phyloP scores from a whole-genome alignment of 2,113 vertebrate species.

The Apeltes quadracus region DNA sequence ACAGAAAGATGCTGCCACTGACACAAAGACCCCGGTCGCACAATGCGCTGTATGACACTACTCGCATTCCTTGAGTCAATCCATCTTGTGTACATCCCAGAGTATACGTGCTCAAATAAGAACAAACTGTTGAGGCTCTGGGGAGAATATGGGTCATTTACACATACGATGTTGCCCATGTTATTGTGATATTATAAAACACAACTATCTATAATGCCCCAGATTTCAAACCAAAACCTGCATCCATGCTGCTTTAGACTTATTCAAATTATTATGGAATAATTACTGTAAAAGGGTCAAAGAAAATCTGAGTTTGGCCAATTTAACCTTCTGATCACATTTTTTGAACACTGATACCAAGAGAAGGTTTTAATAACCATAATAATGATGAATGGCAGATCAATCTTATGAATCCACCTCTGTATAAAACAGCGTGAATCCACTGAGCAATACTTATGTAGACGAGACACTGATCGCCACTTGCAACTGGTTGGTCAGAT shows the following conservation, averaged over 20 bases:
- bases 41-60: background rate
- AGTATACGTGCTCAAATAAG: background rate
- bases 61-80: too few species aligned
- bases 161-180: background rate
- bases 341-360: background rate
- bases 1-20: background rate
- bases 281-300: background rate
- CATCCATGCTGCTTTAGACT: too few species aligned
- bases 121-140: too few species aligned
- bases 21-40: background rate
- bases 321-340: background rate
- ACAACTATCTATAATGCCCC: background rate
- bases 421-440: background rate
- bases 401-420: background rate
- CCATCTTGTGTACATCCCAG: too few species aligned
- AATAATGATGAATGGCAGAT: background rate
- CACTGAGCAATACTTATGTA: background rate
- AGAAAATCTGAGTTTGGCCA: background rate
- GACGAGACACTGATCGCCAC: background rate
- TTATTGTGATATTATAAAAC: background rate
- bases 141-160: too few species aligned
- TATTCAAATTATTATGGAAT: background rate
- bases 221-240: too few species aligned
- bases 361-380: background rate
- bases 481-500: background rate